Conservation (phyloP, 1,140 invertebrate genomes). For the Ceratosolen fusciceps region DNA sequence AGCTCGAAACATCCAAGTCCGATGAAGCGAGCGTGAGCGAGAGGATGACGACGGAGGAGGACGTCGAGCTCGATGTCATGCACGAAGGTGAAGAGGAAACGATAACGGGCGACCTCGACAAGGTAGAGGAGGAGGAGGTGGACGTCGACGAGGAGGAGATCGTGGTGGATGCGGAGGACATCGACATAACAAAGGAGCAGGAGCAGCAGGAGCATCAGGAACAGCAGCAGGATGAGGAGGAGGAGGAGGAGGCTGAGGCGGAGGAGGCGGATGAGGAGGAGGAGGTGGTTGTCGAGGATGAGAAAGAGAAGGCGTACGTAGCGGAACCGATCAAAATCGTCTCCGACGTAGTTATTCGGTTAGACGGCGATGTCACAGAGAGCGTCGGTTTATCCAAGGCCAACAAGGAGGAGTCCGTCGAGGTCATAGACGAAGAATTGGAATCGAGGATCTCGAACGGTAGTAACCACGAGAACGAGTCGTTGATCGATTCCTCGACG, state of each 20-base stretch:
- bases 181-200: not conserved
- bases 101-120: not conserved
- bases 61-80: not conserved
- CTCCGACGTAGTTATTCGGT: not conserved
- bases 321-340: not conserved
- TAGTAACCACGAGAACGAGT: constrained; percentile 15
- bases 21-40: not conserved
- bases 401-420: constrained; percentile 11
- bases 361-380: not conserved
- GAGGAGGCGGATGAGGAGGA: not conserved
- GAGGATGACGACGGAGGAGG: not conserved
- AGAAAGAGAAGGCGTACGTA: too few relatives aligned
- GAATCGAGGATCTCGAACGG: not conserved
- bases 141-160: too few relatives aligned
- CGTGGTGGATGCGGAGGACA: not conserved
- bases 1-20: not conserved
- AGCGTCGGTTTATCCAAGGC: constrained; percentile 9
- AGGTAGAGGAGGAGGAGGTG: not conserved
- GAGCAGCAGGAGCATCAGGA: too few relatives aligned
- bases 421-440: constrained; percentile 27
- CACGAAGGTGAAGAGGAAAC: not conserved
- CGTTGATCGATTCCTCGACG: constrained; percentile 1
- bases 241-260: too few relatives aligned
- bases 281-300: too few relatives aligned
- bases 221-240: too few relatives aligned